These are phyloP conservation scores for Dicycla oo DNA, from an alignment of 2,888 invertebrate genomes.

Conservation along the genomic window DNA sequence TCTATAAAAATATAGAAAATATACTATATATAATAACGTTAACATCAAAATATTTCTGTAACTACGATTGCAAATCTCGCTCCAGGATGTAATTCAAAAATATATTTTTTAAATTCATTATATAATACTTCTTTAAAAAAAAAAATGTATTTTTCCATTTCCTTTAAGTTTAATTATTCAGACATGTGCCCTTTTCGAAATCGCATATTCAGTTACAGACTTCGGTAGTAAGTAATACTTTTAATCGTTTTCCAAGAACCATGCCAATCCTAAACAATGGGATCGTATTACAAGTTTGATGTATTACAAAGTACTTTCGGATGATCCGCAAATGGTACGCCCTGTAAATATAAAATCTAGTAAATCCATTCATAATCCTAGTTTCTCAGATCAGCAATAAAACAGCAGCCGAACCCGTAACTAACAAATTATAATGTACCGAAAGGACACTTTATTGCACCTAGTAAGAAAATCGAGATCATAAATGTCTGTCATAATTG, in stretches of 20 bases:
- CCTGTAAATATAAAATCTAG: conserved; percentile 43
- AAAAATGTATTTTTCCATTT: no score
- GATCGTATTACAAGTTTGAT: background rate
- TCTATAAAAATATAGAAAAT: no score
- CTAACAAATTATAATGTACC: conserved; percentile 56
- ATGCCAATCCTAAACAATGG: background rate
- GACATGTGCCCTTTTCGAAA: no score
- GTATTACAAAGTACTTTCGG: background rate
- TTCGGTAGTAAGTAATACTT: no score
- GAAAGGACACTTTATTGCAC: conserved; percentile 64
- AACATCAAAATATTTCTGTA: no score
- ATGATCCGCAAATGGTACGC: conserved; percentile 2
- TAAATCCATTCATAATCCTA: conserved; percentile 34
- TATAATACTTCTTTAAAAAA: no score
- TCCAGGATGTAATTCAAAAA: no score
- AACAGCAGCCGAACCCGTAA: conserved; percentile 46
- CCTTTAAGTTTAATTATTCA: no score
- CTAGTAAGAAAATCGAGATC: conserved; percentile 54
- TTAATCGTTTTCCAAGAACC: background rate
- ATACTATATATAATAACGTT: no score
- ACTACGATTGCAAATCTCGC: no score
- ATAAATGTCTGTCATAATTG: conserved; percentile 65
- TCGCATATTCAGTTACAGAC: no score
- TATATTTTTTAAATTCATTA: no score
- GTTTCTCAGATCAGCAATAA: conserved; percentile 55